These are phyloP conservation scores for Hydropotes inermis DNA, from an alignment of 2,113 vertebrate species.

Conservation along the genomic window DNA sequence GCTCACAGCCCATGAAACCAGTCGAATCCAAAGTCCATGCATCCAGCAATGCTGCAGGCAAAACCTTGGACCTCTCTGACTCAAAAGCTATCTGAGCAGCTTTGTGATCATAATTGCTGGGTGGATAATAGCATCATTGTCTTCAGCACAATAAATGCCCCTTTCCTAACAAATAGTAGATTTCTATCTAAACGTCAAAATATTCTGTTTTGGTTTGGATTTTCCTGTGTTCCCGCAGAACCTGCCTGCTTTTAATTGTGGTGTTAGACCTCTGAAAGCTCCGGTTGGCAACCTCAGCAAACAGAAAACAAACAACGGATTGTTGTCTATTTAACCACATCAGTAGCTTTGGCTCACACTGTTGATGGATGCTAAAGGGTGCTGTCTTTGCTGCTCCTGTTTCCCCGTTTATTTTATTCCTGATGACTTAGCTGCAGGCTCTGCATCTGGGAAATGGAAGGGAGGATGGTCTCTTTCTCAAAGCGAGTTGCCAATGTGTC, in stretches of 20 bases:
- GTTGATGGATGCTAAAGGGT: constrained; percentile 21
- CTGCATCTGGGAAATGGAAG: constrained; percentile 32
- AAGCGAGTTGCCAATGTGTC: constrained; percentile 63
- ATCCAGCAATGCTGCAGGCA: background rate
- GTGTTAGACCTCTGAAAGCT: background rate
- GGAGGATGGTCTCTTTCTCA: constrained; percentile 37
- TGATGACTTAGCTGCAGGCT: constrained; percentile 53
- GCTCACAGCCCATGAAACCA: background rate
- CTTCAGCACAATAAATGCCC: constrained; percentile 36
- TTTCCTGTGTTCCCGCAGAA: background rate
- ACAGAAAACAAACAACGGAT: background rate
- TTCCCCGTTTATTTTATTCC: constrained; percentile 62
- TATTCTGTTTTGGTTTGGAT: background rate
- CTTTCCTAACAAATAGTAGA: background rate
- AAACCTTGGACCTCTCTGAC: background rate
- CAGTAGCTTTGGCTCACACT: background rate
- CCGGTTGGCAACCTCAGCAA: background rate
- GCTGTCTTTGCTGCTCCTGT: background rate
- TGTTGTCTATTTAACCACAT: background rate
- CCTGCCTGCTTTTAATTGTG: background rate
- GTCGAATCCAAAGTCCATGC: background rate
- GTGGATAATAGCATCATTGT: background rate
- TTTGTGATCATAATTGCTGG: background rate
- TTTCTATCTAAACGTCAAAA: constrained; percentile 33
- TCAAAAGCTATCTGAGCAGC: background rate